These are phyloP conservation scores for Dufourea novaeangliae DNA, from an alignment of 1,140 invertebrate species.

Conservation along the genomic window DNA sequence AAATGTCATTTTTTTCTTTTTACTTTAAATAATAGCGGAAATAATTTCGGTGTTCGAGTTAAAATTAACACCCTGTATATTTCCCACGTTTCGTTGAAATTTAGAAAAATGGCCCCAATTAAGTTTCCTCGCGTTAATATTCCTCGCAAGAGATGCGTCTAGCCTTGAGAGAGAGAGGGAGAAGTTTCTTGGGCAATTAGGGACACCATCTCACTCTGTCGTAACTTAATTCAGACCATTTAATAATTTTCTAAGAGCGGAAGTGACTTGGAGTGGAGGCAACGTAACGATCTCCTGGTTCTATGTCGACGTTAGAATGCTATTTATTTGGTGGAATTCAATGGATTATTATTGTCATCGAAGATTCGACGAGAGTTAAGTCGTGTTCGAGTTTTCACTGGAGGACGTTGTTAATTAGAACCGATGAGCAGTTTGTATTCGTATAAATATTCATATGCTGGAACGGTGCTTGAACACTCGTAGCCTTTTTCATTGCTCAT, in stretches of 20 bases:
- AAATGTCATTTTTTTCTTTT: no score
- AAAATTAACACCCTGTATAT: no score
- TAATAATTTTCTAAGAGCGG: background rate
- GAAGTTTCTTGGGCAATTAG: slow-evolving; percentile 1
- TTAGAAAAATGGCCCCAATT: background rate
- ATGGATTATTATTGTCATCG: no score
- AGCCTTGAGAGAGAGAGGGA: no score
- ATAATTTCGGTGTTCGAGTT: no score
- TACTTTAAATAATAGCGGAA: no score
- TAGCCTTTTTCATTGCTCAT: background rate
- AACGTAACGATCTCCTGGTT: background rate
- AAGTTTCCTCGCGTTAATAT: background rate
- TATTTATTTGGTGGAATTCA: no score
- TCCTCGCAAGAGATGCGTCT: background rate
- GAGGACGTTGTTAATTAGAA: background rate
- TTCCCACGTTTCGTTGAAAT: background rate
- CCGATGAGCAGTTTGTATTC: background rate
- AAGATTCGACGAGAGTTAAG: no score
- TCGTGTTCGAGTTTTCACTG: no score
- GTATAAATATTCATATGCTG: background rate
- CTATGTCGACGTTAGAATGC: background rate
- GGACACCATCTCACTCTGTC: background rate
- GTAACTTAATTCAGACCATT: background rate
- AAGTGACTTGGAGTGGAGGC: background rate
- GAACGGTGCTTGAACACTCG: background rate